Evolutionary conservation across 2,113 vertebrate species (phyloP).

Genomic region (Lepidothrix coronata): DNA sequence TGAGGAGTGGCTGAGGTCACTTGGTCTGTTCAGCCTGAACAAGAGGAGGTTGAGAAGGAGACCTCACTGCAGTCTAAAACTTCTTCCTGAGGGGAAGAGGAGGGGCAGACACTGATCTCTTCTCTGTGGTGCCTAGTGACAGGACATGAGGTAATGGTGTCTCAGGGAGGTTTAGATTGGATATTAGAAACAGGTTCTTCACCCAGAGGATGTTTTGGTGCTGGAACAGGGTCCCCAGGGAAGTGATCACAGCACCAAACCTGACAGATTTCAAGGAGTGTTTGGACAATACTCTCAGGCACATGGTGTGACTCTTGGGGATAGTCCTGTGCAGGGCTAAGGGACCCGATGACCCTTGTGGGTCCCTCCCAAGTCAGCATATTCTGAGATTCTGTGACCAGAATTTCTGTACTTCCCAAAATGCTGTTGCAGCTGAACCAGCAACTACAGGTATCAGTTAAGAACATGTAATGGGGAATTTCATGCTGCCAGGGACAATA

Average conservation of each 20-base stretch:
- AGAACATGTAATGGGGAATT: background rate
- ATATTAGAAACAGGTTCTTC: background rate
- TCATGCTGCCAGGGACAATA: background rate
- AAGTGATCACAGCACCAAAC: background rate
- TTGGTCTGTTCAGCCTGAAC: background rate
- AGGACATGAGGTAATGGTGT: background rate
- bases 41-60: background rate
- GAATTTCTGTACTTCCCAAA: background rate
- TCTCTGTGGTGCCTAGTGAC: background rate
- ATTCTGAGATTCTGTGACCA: background rate
- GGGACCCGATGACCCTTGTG: background rate
- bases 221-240: background rate
- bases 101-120: background rate
- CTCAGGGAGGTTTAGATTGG: background rate
- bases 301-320: background rate
- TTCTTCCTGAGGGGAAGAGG: background rate
- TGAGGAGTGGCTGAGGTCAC: background rate
- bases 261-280: background rate
- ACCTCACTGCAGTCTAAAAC: background rate
- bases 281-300: background rate
- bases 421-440: conserved; percentile 3
- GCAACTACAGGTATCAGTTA: background rate
- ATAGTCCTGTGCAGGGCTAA: background rate
- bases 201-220: background rate
- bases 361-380: background rate